A percentile compares a stretch with the other conserved stretches of the same genome.
phyloP scores from a whole-genome alignment of 2,113 vertebrate genomes.

The Pampusana beccarii region DNA sequence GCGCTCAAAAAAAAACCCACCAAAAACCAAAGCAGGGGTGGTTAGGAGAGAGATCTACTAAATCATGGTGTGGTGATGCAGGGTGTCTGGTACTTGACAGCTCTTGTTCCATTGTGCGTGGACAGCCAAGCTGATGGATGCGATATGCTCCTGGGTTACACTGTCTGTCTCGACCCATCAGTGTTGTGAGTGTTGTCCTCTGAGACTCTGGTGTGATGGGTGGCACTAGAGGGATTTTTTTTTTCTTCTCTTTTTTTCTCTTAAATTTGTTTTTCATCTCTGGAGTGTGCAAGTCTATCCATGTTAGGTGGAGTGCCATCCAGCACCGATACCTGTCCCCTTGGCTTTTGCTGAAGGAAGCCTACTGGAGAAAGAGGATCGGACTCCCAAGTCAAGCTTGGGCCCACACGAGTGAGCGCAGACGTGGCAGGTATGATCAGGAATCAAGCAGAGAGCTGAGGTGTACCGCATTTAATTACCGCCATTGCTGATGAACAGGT shows the following conservation, averaged over 20 bases:
- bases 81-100: neutral
- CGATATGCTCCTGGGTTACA: accelerated
- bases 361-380: neutral
- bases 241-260: too few species aligned
- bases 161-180: accelerated
- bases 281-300: accelerated
- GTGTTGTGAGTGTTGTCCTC: neutral
- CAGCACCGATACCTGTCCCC: accelerated
- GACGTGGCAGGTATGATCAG: neutral
- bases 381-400: too few species aligned
- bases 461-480: accelerated
- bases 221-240: neutral
- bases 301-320: neutral
- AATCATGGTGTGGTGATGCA: neutral
- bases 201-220: neutral
- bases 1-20: neutral
- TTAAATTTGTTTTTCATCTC: neutral
- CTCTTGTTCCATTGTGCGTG: neutral
- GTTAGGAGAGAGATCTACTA: too few species aligned
- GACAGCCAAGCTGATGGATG: neutral
- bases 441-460: neutral
- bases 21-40: too few species aligned
- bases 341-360: neutral
- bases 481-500: accelerated
- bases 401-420: too few species aligned